Evolutionary conservation across 2,888 invertebrate species (phyloP), one percentile per base, ranked within the genome.

Genomic region (Lypha dubia): DNA sequence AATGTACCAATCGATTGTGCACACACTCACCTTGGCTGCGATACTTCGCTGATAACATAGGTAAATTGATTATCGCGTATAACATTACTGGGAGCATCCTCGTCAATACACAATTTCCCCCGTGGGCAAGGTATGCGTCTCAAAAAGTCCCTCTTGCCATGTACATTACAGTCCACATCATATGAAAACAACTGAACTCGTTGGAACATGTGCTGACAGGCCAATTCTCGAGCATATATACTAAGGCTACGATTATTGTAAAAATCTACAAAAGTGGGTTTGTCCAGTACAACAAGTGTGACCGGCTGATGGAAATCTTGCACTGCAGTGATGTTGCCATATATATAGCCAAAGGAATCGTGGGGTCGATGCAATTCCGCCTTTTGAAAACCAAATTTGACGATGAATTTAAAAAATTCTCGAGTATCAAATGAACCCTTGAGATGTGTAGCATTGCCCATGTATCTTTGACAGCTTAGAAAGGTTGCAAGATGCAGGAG

Each of bases 311-410:
- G 76, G 88, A 96, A 95, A 76, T 94, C 93, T 62, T 94, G 93
- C 86, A 93, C 94, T 0, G 97, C 94, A 32, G 98, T 97, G 62
- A 99, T 95, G 92, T 99, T 99, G 15, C 99, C 99, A 91, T 97
- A 99, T 88, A 99, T 97, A 92, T 97, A 99, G 63, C 99, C 99
- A 92, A 96, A 96, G 87, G 98, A 97, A 89, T 97, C 95, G 88
- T 95, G 95, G 89, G 95, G 95, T 88, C 96, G 95, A 91, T 97
- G 96, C 56, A 95, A 94, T 92, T 98, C 97, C 15, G 98, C 98
- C 93, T 98, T 98, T 93, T 99, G 98, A 91, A 99, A 97, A 79
- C 98, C 99, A 92, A 98, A 99, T 92, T 98, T 98, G 24, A 97
- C 95, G 71, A 99, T 93, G 92, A 99, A 98, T 92, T 96, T 96